Evolutionary conservation across 2,797 vertebrate species (phyloP), one percentile per base, ranked within the genome.

Genomic region (Poeciliopsis infans): DNA sequence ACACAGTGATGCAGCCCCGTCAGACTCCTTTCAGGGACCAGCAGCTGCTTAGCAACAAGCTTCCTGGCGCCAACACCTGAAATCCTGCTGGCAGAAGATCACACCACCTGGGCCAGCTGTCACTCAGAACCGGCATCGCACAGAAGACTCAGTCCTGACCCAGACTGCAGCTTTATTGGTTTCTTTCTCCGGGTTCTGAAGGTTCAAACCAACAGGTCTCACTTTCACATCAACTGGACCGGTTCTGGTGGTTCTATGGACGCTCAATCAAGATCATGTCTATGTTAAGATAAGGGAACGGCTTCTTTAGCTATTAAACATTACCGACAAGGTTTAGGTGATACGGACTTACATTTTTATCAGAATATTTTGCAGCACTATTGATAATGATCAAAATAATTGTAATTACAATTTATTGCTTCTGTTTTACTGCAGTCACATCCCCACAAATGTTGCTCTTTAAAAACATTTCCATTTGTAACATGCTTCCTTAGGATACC

Each of bases 31-130:
- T 74, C 77, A 1, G 89, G 70, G 87, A 88, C 79, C 77, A 46
- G 83, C 15, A 79, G 92, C 91, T 93, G 91, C 93, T 92, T 88
- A 94, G 93, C 93, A 93, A 93, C 92, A 86, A 85, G 88, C 87
- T 86, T 85, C 33, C 81, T 51, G 83, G 83, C 85, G 90, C 89
- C 18, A 74, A 84, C 89, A 91, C 88, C 88, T 88, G 91, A 47
- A 81, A 74, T 86, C 74, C 88, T 79, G 86, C 49, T 90, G 91
- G 89, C 87, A 59, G 80, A 75, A 83, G 85, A 82, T 39, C 7
- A 74, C 68, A 43, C 84, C 90, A 88, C 85, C 92, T 91, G 90
- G 20, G 91, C 89, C 93, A 92, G 88, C 90, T 89, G 92, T 93
- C 94, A 91, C 76, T 94, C 92, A 93, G 69, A 84, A 61, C 75